A percentile compares a stretch with the other conserved stretches of the same genome.
These are phyloP conservation scores for Oreochromis tanganicae DNA, from an alignment of 2,113 vertebrate genomes.

Conservation along the genomic window DNA sequence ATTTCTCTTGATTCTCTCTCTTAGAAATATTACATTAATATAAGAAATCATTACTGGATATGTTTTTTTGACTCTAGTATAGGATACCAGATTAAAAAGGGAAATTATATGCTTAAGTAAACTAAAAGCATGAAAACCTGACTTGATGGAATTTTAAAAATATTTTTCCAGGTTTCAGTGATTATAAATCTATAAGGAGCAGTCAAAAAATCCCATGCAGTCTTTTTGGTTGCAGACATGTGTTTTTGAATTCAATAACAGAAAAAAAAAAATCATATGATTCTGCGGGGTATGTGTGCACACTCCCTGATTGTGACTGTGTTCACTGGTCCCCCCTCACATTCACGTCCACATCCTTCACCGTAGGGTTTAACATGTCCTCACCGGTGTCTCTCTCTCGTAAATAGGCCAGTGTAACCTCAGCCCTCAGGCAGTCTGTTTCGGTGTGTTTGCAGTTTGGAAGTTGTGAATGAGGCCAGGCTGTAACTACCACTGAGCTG, in stretches of 20 bases:
- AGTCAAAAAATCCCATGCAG: background rate
- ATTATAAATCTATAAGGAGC: background rate
- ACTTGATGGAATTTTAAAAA: background rate
- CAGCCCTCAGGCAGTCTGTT: background rate
- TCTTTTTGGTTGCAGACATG: accelerated
- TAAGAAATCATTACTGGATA: accelerated
- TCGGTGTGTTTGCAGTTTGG: background rate
- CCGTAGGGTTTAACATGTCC: background rate
- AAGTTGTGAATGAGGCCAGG: constrained; percentile 34
- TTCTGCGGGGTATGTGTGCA: background rate
- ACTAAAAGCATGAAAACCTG: background rate
- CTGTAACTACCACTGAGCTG: constrained; percentile 7
- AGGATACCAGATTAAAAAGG: background rate
- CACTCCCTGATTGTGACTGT: background rate
- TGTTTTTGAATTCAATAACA: background rate
- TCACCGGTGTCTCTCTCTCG: background rate
- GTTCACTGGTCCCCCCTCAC: background rate
- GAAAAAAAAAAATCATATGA: background rate
- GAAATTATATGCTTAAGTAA: background rate
- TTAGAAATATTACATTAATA: background rate
- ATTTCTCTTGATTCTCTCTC: background rate
- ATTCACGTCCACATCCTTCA: background rate
- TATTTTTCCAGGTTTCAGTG: background rate
- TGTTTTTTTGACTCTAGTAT: accelerated
- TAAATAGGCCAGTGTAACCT: constrained; percentile 56